Evolutionary conservation across 2,113 vertebrate genomes (phyloP), one percentile per base, ranked within the genome.

Genomic region (Rhineura floridana): DNA sequence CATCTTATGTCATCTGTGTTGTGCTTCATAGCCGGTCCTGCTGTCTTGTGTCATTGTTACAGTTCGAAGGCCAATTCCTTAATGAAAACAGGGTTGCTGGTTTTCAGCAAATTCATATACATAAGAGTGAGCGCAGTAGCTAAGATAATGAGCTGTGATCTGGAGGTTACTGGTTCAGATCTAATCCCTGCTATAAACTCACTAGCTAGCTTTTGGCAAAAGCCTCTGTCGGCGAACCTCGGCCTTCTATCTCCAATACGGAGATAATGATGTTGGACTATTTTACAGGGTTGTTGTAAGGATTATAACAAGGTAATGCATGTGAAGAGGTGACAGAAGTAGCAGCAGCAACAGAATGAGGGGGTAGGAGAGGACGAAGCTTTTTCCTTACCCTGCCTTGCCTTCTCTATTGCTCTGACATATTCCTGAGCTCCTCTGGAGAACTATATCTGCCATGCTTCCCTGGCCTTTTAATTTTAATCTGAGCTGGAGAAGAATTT

Each of bases 21-120:
- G 21, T 23, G 87, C 46, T 86, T 86, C 75, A 63, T 13, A 28
- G 46, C 10, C 82, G 52, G 11, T 2, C 23, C 65, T 6, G 5
- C 21, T 67, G 25, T 67, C 48, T 88, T 23, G 25, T 91, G 46
- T 67, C 73, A 81, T 25, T 36, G 25, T 92, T 81, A 84, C 30
- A 73, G 44, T 83, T 44, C 90, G 33, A 86, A 85, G 86, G 63
- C 25, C 84, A 72, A 75, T 25, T 39, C 39, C 33, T 88, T 84
- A 48, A 46, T 33, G 0, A 42, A 39, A 4, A 39, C 9, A 12
- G n/a, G 39, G 28, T 33, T 44, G 36, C 48, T 70, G 48, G 25
- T 80, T 69, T 81, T 55, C 46, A 69, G n/a, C 65, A 70, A 42
- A 69, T 39, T 55, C 46, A 55, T 44, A 28, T 39, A 9, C 30